Evolutionary conservation across 2,113 vertebrate genomes (phyloP).

Genomic region (Cygnus buccinator): DNA sequence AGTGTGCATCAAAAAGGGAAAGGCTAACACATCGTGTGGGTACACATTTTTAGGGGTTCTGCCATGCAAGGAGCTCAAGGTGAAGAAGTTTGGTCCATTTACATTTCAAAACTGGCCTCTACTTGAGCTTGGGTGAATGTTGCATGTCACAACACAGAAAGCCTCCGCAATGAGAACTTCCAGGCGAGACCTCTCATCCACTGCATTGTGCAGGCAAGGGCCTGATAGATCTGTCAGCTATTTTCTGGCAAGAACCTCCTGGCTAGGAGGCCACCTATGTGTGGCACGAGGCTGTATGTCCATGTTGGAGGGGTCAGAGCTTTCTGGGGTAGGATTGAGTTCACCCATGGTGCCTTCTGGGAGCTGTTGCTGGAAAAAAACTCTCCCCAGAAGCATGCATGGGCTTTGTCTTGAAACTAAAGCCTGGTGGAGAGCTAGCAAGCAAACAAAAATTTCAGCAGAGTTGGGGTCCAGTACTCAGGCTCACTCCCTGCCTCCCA

Average conservation of each 20-base stretch:
- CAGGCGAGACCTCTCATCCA: not conserved
- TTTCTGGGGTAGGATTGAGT: not conserved
- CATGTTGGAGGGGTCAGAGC: not conserved
- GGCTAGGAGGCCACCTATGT: not conserved
- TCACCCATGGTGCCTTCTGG: not conserved
- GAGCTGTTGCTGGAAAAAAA: not conserved
- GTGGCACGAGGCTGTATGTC: fast-evolving
- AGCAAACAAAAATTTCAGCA: not conserved
- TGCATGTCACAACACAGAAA: not conserved
- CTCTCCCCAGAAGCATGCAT: not conserved
- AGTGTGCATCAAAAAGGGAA: not conserved
- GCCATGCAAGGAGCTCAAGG: not conserved
- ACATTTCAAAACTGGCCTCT: not conserved
- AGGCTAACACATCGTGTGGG: not conserved
- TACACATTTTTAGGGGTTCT: not conserved
- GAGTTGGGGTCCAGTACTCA: not conserved
- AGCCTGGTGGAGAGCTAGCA: fast-evolving
- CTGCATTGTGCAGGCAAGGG: not conserved
- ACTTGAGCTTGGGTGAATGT: not conserved
- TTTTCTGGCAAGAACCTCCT: not conserved
- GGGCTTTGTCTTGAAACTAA: not conserved
- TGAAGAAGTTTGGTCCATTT: not conserved
- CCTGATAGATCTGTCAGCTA: not conserved
- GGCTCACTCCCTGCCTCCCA: too few relatives aligned
- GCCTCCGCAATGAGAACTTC: not conserved